These are phyloP conservation scores for Aurelia aurita complex sp. Pacific DNA, from an alignment of 30 jellyfish, hydroid and myxozoan species.

Conservation along the genomic window DNA sequence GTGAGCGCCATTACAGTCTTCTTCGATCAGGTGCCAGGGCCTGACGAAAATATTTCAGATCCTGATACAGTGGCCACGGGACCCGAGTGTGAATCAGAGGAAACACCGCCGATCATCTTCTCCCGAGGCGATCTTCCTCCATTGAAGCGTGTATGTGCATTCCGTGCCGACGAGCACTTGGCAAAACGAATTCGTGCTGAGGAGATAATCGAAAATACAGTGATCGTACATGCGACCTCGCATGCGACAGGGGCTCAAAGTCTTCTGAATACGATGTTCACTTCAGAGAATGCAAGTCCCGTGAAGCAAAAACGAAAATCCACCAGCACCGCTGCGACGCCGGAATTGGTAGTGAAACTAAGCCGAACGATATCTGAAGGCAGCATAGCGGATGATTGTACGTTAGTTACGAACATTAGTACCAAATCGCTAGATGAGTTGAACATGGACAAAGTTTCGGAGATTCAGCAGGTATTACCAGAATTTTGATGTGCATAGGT, in stretches of 20 bases:
- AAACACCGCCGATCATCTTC: slow-evolving; percentile 51
- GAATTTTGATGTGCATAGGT: no score
- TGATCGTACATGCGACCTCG: not conserved
- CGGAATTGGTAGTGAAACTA: slow-evolving; percentile 7
- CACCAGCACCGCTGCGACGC: not conserved
- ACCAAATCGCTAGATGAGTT: slow-evolving; percentile 20
- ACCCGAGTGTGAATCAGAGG: slow-evolving; percentile 48
- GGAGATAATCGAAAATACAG: not conserved
- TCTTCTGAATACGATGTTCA: not conserved
- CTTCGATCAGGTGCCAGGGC: slow-evolving; percentile 66
- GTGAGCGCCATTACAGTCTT: slow-evolving; percentile 77
- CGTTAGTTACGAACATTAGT: slow-evolving; percentile 18
- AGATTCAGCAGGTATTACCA: no score
- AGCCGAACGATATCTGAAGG: slow-evolving; percentile 28
- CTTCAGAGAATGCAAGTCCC: not conserved
- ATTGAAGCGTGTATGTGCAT: slow-evolving; percentile 4
- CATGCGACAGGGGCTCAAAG: not conserved
- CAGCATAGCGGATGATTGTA: not conserved
- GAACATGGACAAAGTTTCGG: slow-evolving; percentile 9
- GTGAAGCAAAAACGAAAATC: slow-evolving; percentile 8
- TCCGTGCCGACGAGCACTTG: slow-evolving; percentile 1
- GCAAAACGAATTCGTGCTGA: not conserved
- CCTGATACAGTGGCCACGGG: slow-evolving; percentile 29
- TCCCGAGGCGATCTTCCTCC: slow-evolving; percentile 7
- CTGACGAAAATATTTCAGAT: slow-evolving; percentile 13